phyloP scores from a whole-genome alignment of 2,888 invertebrate species.

The Podabrus alpinus region DNA sequence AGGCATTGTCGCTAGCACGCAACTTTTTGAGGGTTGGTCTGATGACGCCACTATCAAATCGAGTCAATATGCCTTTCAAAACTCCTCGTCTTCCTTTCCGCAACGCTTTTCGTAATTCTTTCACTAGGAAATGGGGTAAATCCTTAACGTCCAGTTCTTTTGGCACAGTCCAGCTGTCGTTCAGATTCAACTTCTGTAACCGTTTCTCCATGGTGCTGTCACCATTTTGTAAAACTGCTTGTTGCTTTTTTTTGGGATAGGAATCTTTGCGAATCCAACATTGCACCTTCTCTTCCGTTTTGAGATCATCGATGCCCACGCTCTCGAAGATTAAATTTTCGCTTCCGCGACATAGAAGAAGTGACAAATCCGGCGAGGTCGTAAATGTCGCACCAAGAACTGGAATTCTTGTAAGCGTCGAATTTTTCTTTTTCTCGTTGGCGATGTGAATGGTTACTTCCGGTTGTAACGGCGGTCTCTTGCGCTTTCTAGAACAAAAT shows the following conservation, averaged over 20 bases:
- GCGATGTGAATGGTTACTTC: conserved; percentile 65
- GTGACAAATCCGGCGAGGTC: conserved; percentile 48
- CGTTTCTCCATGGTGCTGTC: not conserved
- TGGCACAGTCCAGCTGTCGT: not conserved
- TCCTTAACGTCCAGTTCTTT: not conserved
- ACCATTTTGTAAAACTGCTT: not conserved
- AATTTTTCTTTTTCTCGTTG: conserved; percentile 56
- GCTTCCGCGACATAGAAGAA: conserved; percentile 64
- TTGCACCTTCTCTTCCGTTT: conserved; percentile 54
- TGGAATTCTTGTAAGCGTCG: conserved; percentile 61
- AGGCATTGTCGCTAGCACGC: not conserved
- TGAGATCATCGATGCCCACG: conserved; percentile 32
- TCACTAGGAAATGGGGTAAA: not conserved
- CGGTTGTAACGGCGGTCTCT: conserved; percentile 67
- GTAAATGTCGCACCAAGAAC: conserved; percentile 57
- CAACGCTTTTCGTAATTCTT: not conserved
- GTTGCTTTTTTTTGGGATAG: not conserved
- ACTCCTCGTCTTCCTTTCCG: not conserved
- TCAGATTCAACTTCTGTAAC: not conserved
- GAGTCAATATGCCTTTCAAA: not conserved
- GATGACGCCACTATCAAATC: not conserved
- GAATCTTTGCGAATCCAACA: conserved; percentile 57
- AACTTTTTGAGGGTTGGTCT: not conserved
- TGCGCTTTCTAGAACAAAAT: conserved; percentile 50
- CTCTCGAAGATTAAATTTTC: conserved; percentile 13